Base-by-base conservation (phyloP, 1,140 invertebrate species). In the Proales similis region DNA sequence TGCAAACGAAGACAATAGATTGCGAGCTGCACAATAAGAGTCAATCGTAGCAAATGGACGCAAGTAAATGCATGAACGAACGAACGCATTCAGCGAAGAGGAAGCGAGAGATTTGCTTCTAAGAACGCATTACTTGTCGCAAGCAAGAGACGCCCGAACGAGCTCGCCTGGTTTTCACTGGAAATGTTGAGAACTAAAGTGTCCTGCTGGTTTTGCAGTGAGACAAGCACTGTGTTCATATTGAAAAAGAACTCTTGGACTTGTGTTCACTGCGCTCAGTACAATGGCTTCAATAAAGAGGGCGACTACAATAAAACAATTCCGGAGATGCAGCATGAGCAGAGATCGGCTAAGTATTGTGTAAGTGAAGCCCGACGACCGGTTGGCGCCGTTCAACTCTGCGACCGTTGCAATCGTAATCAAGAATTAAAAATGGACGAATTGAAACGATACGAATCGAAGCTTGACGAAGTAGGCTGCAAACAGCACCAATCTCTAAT, bases 231-330 rank as follows among this genome's bases (percentile, higher is more conserved):
- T 17, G 51, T 57, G 14, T 57, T 57, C 45, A 42, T 57, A 30
- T 30, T 57, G 51, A 57, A 57, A 14, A 57, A 57, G 45, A 57
- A 57, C 45, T 57, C 51, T 19, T 57, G 51, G 51, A 57, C 51
- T 29, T 57, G 51, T n/a, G 33, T 29, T 20, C 39, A 57, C 19
- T 57, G 51, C 32, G 51, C 39, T 29, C 51, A 57, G 32, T 57
- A 57, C 36, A 57, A 57, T n/a, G 51, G 51, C 29, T 57, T 57
- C 17, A 57, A 57, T 42, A 57, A 57, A 43, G 51, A 57, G 17
- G 51, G 51, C 9, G 51, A 57, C n/a, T 57, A 57, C 24, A 57
- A 57, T 26, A 57, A 57, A 36, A 9, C 27, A 2, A 57, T 57
- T 17, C 51, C 51, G 9, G 51, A 57, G 32, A 57, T 57, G 51